Conservation (phyloP, 1,140 invertebrate species). For the Bathynomus jamesi region DNA sequence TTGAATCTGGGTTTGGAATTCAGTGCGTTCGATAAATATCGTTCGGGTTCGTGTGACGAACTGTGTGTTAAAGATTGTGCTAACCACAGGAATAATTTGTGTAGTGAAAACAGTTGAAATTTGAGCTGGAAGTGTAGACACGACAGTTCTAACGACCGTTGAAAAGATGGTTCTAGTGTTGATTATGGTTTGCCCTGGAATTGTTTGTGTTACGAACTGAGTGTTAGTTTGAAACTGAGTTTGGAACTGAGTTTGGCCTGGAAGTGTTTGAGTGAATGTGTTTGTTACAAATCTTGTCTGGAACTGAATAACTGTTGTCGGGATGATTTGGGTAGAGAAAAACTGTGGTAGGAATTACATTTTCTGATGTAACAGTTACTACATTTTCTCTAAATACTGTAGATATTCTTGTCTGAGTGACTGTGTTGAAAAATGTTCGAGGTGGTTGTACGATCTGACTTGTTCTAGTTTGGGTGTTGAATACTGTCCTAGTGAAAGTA, state of each 20-base stretch:
- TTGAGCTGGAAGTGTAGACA: constrained; percentile 20
- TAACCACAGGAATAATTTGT: constrained; percentile 16
- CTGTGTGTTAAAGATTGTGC: constrained; percentile 19
- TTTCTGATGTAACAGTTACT: constrained; percentile 19
- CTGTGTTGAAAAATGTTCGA: constrained; percentile 15
- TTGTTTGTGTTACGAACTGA: constrained; percentile 16
- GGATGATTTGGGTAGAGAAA: constrained; percentile 13
- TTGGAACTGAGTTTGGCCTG: constrained; percentile 9
- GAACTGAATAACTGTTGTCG: constrained; percentile 12
- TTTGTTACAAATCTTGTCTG: constrained; percentile 4
- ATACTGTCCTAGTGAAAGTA: constrained; percentile 20
- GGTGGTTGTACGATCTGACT: background rate
- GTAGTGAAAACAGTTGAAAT: constrained; percentile 22
- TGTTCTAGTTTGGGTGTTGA: constrained; percentile 18
- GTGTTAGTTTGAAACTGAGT: constrained; percentile 18
- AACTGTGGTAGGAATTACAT: constrained; percentile 27
- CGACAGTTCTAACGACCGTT: constrained; percentile 16
- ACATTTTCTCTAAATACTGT: constrained; percentile 6
- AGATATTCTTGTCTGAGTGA: constrained; percentile 8
- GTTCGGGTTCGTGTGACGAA: constrained; percentile 17
- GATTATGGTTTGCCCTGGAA: background rate
- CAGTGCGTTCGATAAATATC: constrained; percentile 10
- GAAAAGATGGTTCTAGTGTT: constrained; percentile 21
- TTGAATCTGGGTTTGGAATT: constrained; percentile 14
- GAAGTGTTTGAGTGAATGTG: constrained; percentile 11